Evolutionary conservation across 2,888 invertebrate genomes (phyloP).

Genomic region (Notodonta ziczac): DNA sequence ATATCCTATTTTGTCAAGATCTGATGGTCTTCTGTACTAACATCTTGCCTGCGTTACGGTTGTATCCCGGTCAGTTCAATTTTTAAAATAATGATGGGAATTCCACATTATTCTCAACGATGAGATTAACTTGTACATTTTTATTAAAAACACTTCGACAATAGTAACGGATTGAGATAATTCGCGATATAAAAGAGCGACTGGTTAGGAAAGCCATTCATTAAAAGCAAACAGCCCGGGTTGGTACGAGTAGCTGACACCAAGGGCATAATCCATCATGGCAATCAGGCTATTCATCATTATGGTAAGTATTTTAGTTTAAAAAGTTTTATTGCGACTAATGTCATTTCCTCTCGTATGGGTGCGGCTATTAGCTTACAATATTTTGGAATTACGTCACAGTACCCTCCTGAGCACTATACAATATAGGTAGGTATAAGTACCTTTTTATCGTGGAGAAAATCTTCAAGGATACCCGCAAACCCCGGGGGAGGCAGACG

Average conservation of each 20-base stretch:
- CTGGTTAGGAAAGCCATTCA: slow-evolving; percentile 43
- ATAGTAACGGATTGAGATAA: slow-evolving; percentile 59
- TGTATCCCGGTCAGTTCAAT: too few species aligned
- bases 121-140: slow-evolving; percentile 52
- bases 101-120: slow-evolving; percentile 44
- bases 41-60: too few species aligned
- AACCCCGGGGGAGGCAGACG: too few species aligned
- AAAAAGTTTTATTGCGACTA: background rate
- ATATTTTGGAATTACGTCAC: too few species aligned
- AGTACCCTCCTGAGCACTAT: too few species aligned
- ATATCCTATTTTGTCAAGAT: too few species aligned
- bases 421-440: too few species aligned
- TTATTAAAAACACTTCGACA: slow-evolving; percentile 60
- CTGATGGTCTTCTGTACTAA: too few species aligned
- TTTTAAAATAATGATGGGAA: background rate
- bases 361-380: too few species aligned
- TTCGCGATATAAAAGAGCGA: slow-evolving; percentile 62
- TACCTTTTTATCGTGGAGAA: too few species aligned
- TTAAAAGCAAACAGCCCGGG: slow-evolving; percentile 28
- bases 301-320: slow-evolving; percentile 33
- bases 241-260: slow-evolving; percentile 17
- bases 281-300: slow-evolving; percentile 32
- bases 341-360: too few species aligned
- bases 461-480: too few species aligned
- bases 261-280: slow-evolving; percentile 23